Conservation (phyloP, 2,797 vertebrate species). For the Chromis chromis region DNA sequence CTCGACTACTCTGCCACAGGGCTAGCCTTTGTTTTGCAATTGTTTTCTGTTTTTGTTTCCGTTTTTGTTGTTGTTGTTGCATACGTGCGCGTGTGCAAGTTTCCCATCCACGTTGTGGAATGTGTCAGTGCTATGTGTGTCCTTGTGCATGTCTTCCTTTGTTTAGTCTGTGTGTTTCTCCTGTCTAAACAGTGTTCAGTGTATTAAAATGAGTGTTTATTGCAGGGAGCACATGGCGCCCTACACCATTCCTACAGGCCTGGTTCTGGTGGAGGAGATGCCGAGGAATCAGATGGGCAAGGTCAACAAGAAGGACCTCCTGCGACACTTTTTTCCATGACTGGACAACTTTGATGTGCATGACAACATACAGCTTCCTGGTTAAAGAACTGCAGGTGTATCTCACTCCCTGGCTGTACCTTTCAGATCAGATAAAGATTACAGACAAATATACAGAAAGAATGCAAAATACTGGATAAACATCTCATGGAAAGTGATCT, state of each 20-base stretch:
- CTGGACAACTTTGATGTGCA: neutral
- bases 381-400: conserved; percentile 15
- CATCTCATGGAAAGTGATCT: neutral
- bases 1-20: conserved; percentile 72
- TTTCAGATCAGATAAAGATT: conserved; percentile 5
- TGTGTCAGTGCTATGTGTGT: conserved; percentile 35
- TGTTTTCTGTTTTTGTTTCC: conserved; percentile 69
- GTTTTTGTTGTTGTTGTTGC: conserved; percentile 34
- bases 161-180: conserved; percentile 35
- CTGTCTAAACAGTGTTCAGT: conserved; percentile 34
- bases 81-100: conserved; percentile 20
- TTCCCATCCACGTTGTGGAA: conserved; percentile 29
- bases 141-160: conserved; percentile 30
- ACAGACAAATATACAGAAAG: neutral
- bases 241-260: conserved; percentile 88
- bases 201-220: conserved; percentile 61
- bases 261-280: conserved; percentile 92
- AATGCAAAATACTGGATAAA: conserved; percentile 8
- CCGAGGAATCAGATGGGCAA: conserved; percentile 98
- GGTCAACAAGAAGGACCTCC: conserved; percentile 94
- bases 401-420: neutral
- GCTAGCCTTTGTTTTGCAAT: conserved; percentile 76
- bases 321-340: conserved; percentile 85
- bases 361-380: conserved; percentile 16
- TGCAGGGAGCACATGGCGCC: conserved; percentile 89